These are phyloP conservation scores for Acrobasis consociella DNA, from an alignment of 2,888 invertebrate genomes.

Conservation along the genomic window DNA sequence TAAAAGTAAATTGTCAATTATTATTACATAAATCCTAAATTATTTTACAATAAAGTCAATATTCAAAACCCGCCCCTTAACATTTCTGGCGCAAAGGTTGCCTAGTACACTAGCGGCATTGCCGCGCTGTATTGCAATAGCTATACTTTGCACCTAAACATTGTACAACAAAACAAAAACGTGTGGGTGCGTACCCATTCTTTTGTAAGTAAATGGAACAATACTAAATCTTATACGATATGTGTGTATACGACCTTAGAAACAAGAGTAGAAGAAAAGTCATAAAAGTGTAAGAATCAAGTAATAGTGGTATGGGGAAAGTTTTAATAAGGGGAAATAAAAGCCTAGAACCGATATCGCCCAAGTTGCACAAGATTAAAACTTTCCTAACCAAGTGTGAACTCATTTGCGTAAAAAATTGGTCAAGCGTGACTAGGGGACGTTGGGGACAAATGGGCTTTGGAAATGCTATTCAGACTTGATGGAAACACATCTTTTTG, in stretches of 20 bases:
- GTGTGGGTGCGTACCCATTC: no score
- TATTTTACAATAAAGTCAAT: no score
- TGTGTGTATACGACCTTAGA: neutral
- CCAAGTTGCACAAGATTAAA: slow-evolving; percentile 70
- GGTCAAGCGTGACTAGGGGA: slow-evolving; percentile 21
- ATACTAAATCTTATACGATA: neutral
- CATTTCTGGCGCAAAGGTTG: no score
- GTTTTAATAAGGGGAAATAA: slow-evolving; percentile 72
- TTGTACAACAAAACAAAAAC: no score
- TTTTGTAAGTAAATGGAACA: no score
- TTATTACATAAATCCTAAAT: no score
- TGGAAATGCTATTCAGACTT: slow-evolving; percentile 9
- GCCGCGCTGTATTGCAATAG: no score
- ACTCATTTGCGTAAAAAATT: slow-evolving; percentile 48
- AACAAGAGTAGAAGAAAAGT: slow-evolving; percentile 48
- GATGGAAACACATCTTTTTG: neutral
- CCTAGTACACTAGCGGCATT: no score
- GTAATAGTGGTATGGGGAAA: slow-evolving; percentile 71
- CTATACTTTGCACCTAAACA: no score
- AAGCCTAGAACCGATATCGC: slow-evolving; percentile 62
- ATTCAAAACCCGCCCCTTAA: no score
- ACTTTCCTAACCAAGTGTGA: slow-evolving; percentile 62
- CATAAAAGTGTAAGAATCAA: slow-evolving; percentile 64
- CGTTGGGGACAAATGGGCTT: slow-evolving; percentile 1
- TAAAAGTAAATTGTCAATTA: no score